Evolutionary conservation across 2,888 invertebrate genomes (phyloP).

Genomic region (Volucella zonaria): DNA sequence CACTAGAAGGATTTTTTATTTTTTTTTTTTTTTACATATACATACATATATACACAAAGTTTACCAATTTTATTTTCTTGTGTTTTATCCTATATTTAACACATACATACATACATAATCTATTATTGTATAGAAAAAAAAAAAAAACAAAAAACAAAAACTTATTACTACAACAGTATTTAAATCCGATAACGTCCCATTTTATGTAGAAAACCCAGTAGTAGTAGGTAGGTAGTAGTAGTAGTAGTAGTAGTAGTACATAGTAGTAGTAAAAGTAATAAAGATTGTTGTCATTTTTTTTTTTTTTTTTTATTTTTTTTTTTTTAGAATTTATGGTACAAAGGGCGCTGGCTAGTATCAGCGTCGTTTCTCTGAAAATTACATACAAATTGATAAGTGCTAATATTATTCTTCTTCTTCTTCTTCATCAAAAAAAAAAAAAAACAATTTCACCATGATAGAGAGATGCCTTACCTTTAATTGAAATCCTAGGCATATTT

Average conservation of each 20-base stretch:
- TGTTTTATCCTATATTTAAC: not conserved
- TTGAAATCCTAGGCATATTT: conserved; percentile 35
- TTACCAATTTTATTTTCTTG: not conserved
- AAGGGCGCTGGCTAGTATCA: conserved; percentile 36
- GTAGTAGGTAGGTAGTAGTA: too few relatives aligned
- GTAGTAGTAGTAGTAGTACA: conserved; percentile 15
- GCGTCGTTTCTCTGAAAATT: conserved; percentile 51
- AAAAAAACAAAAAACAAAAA: not conserved
- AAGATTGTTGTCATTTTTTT: conserved; percentile 5
- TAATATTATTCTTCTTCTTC: conserved; percentile 2
- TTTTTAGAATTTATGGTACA: conserved; percentile 39
- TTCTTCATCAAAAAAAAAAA: too few relatives aligned
- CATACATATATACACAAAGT: conserved; percentile 27
- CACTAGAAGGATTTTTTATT: not conserved
- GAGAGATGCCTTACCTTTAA: conserved; percentile 41
- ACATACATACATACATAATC: conserved; percentile 10
- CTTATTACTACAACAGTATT: conserved; percentile 5
- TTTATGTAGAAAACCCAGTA: conserved; percentile 14
- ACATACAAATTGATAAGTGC: conserved; percentile 13
- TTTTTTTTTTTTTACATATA: not conserved
- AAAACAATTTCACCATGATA: not conserved
- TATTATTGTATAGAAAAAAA: too few relatives aligned
- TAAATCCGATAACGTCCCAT: conserved; percentile 39
- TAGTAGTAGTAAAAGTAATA: conserved; percentile 38
- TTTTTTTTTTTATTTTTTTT: too few relatives aligned